Base-by-base conservation (phyloP, 1,140 invertebrate genomes). In the Drosophila micromelanica region DNA sequence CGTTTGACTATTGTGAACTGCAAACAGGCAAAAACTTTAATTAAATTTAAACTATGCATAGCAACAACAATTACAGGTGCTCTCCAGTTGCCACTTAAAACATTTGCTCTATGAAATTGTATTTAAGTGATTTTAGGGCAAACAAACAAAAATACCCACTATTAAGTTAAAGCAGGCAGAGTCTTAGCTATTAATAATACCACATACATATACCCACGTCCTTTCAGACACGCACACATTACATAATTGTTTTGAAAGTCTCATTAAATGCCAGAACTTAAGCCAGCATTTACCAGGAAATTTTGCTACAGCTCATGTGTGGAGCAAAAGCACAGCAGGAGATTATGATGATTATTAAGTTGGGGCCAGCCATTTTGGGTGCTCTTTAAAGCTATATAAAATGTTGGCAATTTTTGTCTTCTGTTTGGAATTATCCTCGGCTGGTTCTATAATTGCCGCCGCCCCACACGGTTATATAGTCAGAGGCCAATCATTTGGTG, bases 191-290 rank as follows among this genome's bases (percentile, higher is more conserved):
- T 86, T 86, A 80, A 86, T 87, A 89, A 82, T 82, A 79, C 78
- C 72, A 76, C 46, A 82, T 48, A 35, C 32, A 42, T 30, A 37
- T 8, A 38, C 11, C 30, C 51, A 43, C 43, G 35, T 15, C 35
- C 35, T 55, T 38, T 23, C 6, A 45, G 15, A 62, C 54, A 59
- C 54, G 30, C 46, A 37, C 23, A 20, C 60, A 74, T 64, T 59
- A 62, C 75, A 81, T 87, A 86, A 86, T 86, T 86, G 82, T 86
- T 87, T 86, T 73, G 68, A 87, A 79, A 87, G 82, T 84, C 78
- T 87, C 82, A 87, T 87, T 86, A 87, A 84, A 78, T 84, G 80
- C 82, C 82, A 85, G 80, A 85, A 85, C 80, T 80, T 76, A 76
- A 89, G 76, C 27, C 20, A 48, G 27, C 4, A 40, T 27, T 45